A percentile compares a stretch with the other conserved stretches of the same genome.
Conservation (phyloP, 2,113 vertebrate species). For the Pelodiscus sinensis region DNA sequence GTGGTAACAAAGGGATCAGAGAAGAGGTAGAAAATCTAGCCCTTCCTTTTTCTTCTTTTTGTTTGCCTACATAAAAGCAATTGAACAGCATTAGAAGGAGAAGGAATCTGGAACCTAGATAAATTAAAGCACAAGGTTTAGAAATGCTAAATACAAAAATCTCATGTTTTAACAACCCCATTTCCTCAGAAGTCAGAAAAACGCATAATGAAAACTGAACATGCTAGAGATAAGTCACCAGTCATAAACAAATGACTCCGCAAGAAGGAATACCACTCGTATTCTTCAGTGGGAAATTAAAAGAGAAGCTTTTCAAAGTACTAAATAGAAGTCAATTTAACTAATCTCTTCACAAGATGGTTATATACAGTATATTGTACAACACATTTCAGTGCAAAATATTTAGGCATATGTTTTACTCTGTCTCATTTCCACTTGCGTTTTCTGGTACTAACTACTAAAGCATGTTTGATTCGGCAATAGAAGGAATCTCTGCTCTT, state of each 20-base stretch:
- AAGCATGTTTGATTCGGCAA: constrained; percentile 56
- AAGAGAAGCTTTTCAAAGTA: background rate
- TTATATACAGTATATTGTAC: background rate
- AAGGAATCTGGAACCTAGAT: background rate
- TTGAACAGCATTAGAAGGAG: background rate
- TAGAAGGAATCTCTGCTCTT: constrained; percentile 54
- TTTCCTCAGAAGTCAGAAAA: fast-evolving
- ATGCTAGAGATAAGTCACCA: background rate
- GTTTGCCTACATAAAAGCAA: constrained; percentile 18
- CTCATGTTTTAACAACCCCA: background rate
- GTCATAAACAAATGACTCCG: background rate
- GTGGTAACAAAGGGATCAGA: background rate
- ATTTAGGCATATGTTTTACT: background rate
- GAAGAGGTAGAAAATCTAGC: background rate
- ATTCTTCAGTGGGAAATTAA: background rate
- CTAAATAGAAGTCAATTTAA: background rate
- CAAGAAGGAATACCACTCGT: background rate
- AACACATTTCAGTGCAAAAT: constrained; percentile 25
- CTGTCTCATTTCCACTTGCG: background rate
- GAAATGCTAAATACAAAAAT: background rate
- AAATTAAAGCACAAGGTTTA: background rate
- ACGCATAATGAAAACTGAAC: background rate
- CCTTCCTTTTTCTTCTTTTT: background rate
- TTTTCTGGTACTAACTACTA: constrained; percentile 34
- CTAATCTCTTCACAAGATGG: background rate